Percentiles rank a stretch among this genome's conserved stretches.
phyloP scores from a whole-genome alignment of 2,113 vertebrate species.

The Rynchops niger region DNA sequence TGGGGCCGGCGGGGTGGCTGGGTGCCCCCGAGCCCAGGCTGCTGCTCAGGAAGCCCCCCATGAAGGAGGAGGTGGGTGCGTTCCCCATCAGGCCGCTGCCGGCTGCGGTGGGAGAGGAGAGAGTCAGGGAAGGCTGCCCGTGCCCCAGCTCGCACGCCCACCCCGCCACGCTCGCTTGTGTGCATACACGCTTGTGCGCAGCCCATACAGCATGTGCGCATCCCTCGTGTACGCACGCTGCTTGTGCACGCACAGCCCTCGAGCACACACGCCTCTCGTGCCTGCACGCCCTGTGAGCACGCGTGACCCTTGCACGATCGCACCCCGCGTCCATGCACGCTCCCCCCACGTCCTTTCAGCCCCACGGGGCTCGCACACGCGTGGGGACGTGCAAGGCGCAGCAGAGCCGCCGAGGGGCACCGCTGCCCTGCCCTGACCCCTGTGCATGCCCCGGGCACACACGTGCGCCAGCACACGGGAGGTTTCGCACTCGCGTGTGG shows the following conservation, averaged over 20 bases:
- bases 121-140: not conserved
- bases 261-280: rapidly evolving
- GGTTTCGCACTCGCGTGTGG: not conserved
- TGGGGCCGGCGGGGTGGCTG: slow-evolving; percentile 84
- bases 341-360: not conserved
- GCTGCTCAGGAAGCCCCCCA: slow-evolving; percentile 95
- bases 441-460: rapidly evolving
- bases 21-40: slow-evolving; percentile 89
- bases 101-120: slow-evolving; percentile 63
- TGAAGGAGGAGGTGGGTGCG: slow-evolving; percentile 88
- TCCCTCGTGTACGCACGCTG: rapidly evolving
- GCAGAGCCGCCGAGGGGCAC: not conserved
- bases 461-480: rapidly evolving
- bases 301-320: rapidly evolving
- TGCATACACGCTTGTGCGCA: not conserved
- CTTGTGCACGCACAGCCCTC: rapidly evolving
- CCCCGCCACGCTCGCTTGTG: rapidly evolving
- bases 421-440: not conserved
- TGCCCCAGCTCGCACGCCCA: rapidly evolving
- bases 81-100: slow-evolving; percentile 94
- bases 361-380: rapidly evolving
- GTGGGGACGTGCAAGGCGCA: rapidly evolving
- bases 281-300: not conserved
- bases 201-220: rapidly evolving
- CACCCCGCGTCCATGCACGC: rapidly evolving